Evolutionary conservation across 53 echinoderm and acorn worm genomes (phyloP).

Genomic region (Holothuria leucospilota): DNA sequence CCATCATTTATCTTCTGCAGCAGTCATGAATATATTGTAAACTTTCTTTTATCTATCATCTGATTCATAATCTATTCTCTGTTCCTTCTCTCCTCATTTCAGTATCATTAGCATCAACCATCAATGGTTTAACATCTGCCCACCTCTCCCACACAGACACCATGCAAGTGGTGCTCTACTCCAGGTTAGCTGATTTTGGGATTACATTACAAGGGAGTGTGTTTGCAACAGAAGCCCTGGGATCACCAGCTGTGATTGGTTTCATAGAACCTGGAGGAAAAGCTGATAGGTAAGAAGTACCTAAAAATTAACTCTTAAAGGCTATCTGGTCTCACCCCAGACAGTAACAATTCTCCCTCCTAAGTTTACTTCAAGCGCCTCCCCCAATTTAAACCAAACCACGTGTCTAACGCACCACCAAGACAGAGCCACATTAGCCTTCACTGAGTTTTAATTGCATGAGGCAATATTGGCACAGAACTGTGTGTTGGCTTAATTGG

Average conservation of each 20-base stretch:
- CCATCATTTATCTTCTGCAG: no score
- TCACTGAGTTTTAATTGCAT: no score
- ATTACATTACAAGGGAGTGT: constrained; percentile 89
- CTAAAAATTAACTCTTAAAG: neutral
- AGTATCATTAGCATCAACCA: constrained; percentile 92
- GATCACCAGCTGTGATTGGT: constrained; percentile 84
- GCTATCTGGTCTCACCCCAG: no score
- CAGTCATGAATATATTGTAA: no score
- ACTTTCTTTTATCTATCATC: no score
- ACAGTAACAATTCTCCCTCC: no score
- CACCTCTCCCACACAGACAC: constrained; percentile 92
- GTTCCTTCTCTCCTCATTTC: constrained; percentile 2
- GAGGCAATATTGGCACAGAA: no score
- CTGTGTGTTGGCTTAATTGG: no score
- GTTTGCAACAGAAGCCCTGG: constrained; percentile 89
- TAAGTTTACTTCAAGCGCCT: no score
- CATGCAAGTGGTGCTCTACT: constrained; percentile 88
- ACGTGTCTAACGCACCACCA: no score
- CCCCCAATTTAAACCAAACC: no score
- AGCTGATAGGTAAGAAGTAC: constrained; percentile 84
- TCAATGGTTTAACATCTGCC: constrained; percentile 81
- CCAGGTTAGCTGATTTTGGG: constrained; percentile 86
- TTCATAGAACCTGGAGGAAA: constrained; percentile 91
- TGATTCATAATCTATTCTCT: neutral
- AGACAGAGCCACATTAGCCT: no score